phyloP scores from a whole-genome alignment of 1,140 invertebrate genomes.

The Magallana angulata region DNA sequence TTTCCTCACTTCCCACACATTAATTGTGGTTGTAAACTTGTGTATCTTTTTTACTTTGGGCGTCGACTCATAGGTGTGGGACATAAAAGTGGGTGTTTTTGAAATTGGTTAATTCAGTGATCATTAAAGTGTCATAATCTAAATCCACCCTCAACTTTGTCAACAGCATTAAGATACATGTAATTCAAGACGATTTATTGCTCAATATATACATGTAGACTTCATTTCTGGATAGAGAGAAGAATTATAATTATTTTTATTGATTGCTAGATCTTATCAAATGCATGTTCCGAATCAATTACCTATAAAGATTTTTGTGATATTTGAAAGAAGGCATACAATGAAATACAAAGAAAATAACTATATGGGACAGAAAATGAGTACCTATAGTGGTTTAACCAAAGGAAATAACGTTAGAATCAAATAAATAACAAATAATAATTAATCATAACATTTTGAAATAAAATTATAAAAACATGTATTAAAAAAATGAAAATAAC shows the following conservation, averaged over 20 bases:
- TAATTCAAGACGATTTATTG: too few relatives aligned
- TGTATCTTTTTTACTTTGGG: background rate
- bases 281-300: too few relatives aligned
- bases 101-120: background rate
- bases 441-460: too few relatives aligned
- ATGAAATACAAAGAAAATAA: too few relatives aligned
- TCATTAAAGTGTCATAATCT: background rate
- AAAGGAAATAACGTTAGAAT: background rate
- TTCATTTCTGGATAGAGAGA: too few relatives aligned
- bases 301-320: too few relatives aligned
- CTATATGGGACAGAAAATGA: too few relatives aligned
- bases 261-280: too few relatives aligned
- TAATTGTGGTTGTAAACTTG: background rate
- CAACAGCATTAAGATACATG: too few relatives aligned
- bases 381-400: background rate
- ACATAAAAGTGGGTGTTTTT: background rate
- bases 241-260: too few relatives aligned
- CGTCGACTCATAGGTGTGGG: background rate
- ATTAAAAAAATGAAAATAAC: constrained; percentile 11
- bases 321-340: too few relatives aligned
- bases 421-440: background rate
- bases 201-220: too few relatives aligned
- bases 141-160: background rate
- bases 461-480: constrained; percentile 7
- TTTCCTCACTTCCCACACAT: background rate